phyloP scores from a whole-genome alignment of 2,113 vertebrate species.

The Cephalopterus ornatus region DNA sequence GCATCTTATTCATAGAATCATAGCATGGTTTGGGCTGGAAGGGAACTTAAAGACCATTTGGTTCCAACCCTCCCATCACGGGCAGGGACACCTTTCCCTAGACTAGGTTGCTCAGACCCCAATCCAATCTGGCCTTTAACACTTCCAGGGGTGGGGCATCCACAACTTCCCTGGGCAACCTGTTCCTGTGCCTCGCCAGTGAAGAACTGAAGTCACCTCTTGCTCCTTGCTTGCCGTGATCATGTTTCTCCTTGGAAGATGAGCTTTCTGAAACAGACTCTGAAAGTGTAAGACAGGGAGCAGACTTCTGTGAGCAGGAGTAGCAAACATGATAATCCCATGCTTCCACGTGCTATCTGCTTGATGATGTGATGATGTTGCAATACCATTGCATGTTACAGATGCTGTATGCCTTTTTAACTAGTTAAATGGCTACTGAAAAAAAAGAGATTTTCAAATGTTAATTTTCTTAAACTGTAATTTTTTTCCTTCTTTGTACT shows the following conservation, averaged over 20 bases:
- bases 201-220: background rate
- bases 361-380: background rate
- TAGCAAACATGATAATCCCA: background rate
- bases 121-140: accelerated
- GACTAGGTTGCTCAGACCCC: background rate
- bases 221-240: background rate
- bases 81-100: background rate
- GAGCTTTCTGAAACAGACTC: background rate
- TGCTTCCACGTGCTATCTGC: background rate
- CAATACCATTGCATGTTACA: background rate
- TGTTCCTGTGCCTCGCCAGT: background rate
- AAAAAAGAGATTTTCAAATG: background rate
- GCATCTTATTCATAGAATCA: background rate
- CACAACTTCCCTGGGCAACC: background rate
- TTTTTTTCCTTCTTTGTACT: background rate
- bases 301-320: background rate
- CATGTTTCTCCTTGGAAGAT: background rate
- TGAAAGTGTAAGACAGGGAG: background rate
- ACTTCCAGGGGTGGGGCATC: background rate
- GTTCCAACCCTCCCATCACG: background rate
- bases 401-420: background rate
- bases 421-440: background rate
- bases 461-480: background rate
- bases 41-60: background rate
- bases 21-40: background rate